A percentile compares a stretch with the other conserved stretches of the same genome.
These are phyloP conservation scores for Cataglyphis altisquamis DNA, from an alignment of 2,888 invertebrate species.

Conservation along the genomic window DNA sequence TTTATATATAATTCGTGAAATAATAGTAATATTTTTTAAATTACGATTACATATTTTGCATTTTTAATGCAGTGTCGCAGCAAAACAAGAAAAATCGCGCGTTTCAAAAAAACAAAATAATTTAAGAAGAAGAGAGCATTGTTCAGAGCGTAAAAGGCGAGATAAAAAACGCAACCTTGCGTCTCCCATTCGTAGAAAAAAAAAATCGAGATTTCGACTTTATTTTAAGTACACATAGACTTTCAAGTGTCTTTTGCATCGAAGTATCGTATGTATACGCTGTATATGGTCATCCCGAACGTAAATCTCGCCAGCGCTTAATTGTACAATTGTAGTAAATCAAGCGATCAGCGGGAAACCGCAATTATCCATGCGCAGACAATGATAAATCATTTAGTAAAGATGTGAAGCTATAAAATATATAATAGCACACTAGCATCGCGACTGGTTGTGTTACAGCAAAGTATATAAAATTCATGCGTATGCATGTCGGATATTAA, in stretches of 20 bases:
- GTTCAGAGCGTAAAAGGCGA: not conserved
- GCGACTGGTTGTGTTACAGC: not conserved
- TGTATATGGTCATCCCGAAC: constrained; percentile 44
- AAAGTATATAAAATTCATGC: constrained; percentile 22
- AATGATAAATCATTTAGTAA: constrained; percentile 76
- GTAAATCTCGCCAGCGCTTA: constrained; percentile 70
- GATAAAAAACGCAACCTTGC: not conserved
- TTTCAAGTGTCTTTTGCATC: constrained; percentile 61
- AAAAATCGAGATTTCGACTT: constrained; percentile 39
- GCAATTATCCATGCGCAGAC: constrained; percentile 71
- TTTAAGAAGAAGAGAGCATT: not conserved
- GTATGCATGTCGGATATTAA: constrained; percentile 11
- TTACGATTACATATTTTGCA: not conserved
- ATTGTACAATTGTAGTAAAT: constrained; percentile 76
- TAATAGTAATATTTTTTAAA: not conserved
- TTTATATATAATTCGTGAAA: not conserved
- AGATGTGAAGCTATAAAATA: constrained; percentile 68
- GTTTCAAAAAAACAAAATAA: not conserved
- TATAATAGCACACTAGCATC: constrained; percentile 64
- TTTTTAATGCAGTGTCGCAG: not conserved
- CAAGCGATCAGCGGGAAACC: constrained; percentile 72
- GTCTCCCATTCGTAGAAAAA: not conserved
- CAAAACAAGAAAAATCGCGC: not conserved
- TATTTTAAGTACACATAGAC: constrained; percentile 56
- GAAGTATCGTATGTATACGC: constrained; percentile 35